Conservation (phyloP, 35 echinoderm and acorn worm species). For the Apostichopus japonicus region DNA sequence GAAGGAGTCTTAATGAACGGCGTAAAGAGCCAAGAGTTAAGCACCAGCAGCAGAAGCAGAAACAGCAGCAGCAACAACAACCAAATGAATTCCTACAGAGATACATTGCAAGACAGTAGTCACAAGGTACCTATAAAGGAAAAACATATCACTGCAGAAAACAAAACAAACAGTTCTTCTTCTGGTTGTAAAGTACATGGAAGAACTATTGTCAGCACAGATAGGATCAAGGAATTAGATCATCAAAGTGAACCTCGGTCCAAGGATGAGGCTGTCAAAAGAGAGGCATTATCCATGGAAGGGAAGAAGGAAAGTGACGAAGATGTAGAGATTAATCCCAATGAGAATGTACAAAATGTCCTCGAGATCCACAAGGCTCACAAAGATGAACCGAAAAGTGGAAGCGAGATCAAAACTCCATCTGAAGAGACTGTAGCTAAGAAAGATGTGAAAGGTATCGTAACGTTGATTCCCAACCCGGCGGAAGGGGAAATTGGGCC, state of each 20-base stretch:
- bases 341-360: background rate
- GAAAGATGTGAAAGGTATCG: conserved; percentile 23
- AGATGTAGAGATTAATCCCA: background rate
- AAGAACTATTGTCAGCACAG: background rate
- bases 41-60: too few relatives aligned
- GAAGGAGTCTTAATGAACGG: background rate
- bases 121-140: background rate
- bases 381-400: background rate
- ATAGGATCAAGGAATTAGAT: too few relatives aligned
- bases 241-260: too few relatives aligned
- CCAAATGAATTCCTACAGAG: too few relatives aligned
- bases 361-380: background rate
- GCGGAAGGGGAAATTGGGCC: background rate
- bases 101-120: background rate
- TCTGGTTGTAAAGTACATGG: background rate
- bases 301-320: background rate
- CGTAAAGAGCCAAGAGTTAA: background rate
- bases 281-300: background rate
- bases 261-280: too few relatives aligned
- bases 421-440: conserved; percentile 1
- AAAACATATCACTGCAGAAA: background rate
- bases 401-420: background rate
- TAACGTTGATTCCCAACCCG: conserved; percentile 12
- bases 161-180: background rate
- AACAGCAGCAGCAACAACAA: too few relatives aligned